Percentiles rank a stretch among this genome's conserved stretches.
Evolutionary conservation across 2,113 vertebrate species (phyloP).

Genomic region (Dicerorhinus sumatrensis): DNA sequence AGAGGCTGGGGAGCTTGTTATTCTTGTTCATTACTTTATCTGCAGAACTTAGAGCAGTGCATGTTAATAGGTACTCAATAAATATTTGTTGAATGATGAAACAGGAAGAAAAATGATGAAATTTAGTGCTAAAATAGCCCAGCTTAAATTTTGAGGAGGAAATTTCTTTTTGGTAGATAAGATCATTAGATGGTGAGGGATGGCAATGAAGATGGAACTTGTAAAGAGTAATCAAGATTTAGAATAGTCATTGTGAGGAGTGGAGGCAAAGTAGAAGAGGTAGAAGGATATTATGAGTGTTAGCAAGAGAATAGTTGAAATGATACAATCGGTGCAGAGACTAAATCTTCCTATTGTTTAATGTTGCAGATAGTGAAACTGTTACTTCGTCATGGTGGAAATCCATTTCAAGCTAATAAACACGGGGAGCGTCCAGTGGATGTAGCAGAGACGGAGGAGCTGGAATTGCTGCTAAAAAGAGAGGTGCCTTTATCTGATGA

Average conservation of each 20-base stretch:
- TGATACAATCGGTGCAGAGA: not conserved
- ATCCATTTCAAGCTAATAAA: conserved; percentile 98
- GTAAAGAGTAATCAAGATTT: not conserved
- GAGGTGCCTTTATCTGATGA: conserved; percentile 95
- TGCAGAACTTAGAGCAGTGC: not conserved
- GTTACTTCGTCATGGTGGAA: conserved; percentile 95
- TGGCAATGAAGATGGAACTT: conserved; percentile 4
- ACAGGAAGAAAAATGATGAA: not conserved
- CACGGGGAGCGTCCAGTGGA: conserved; percentile 97
- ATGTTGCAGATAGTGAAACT: conserved; percentile 96
- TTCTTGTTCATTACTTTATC: not conserved
- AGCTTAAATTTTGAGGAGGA: conserved; percentile 10
- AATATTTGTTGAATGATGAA: not conserved
- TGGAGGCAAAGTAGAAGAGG: not conserved
- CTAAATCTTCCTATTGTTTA: conserved; percentile 41
- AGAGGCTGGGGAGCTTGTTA: not conserved
- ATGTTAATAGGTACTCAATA: not conserved
- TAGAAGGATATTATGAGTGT: not conserved
- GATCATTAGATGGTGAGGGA: not conserved
- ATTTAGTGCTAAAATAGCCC: not conserved
- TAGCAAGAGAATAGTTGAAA: conserved; percentile 2
- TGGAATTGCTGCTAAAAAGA: conserved; percentile 95
- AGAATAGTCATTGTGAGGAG: not conserved
- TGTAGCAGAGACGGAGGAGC: conserved; percentile 97
- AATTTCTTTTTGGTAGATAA: not conserved